A percentile compares a stretch with the other conserved stretches of the same genome.
These are phyloP conservation scores for Campoletis sonorensis DNA, from an alignment of 1,140 invertebrate species.

Conservation along the genomic window DNA sequence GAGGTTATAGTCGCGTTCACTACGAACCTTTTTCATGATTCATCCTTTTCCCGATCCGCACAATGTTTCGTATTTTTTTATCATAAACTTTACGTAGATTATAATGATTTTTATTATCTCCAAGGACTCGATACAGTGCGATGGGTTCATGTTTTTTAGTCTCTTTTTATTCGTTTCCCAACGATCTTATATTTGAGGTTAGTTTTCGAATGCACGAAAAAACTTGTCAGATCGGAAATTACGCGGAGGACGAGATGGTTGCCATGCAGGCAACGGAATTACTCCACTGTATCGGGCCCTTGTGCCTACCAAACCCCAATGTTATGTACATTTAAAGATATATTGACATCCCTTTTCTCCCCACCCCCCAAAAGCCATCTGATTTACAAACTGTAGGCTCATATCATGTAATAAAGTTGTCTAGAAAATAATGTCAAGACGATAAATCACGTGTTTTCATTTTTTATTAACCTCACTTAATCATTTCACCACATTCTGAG, in stretches of 20 bases:
- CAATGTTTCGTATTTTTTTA: constrained; percentile 41
- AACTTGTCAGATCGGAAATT: background rate
- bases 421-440: constrained; percentile 66
- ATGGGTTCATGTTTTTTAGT: background rate
- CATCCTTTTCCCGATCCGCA: background rate
- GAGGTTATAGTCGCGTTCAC: background rate
- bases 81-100: constrained; percentile 33
- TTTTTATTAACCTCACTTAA: background rate
- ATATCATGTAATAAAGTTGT: constrained; percentile 74
- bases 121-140: constrained; percentile 37
- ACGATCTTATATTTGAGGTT: background rate
- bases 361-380: constrained; percentile 44
- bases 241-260: background rate
- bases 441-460: background rate
- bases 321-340: constrained; percentile 75
- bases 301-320: constrained; percentile 63
- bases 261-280: background rate
- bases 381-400: constrained; percentile 73
- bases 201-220: background rate
- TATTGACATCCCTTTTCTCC: constrained; percentile 67
- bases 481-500: no score
- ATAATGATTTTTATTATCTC: constrained; percentile 19
- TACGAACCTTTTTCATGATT: background rate
- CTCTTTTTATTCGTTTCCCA: background rate
- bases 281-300: constrained; percentile 22